Evolutionary conservation across 2,888 invertebrate species (phyloP), one percentile per base, ranked within the genome.

Genomic region (Eurytoma californica): DNA sequence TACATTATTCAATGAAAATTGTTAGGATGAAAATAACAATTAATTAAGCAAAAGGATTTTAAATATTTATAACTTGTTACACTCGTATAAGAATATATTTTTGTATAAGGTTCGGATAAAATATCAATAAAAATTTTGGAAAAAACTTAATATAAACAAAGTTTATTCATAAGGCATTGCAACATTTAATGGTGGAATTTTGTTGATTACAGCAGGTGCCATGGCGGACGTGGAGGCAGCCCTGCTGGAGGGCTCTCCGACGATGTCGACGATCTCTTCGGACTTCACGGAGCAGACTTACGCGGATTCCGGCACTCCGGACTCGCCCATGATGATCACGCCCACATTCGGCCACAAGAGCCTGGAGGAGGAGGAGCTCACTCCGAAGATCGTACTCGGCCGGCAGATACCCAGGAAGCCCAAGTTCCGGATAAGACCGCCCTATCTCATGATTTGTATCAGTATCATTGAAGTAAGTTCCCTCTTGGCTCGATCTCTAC

Each of bases 381-480:
- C 86, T 63, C 85, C 87, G n/a, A 86, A 84, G 72, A 84, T 88
- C 7, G 87, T 86, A 28, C 84, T 86, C 77, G 83, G 87, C 63
- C 83, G 86, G 24, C 73, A 84, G 73, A 84, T 85, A 61, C 82
- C 84, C 72, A 84, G 86, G 82, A 89, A 89, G 82, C 88, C 88
- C 16, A 88, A 87, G 83, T 87, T 90, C 82, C 86, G 88, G 82
- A 89, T 90, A 87, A 87, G 88, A 85, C 87, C 89, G 83, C 90
- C 90, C 47, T 90, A 89, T 82, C 87, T 90, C 74, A 90, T 90
- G 90, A 90, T 90, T 73, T 90, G 87, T 83, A 88, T 90, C 84
- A 90, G 90, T 69, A 87, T 89, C 67, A 86, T 90, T 73, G 89
- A 90, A 86, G 90, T 89, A 70, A 82, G 82, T 39, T 39, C 39